A percentile compares a stretch with the other conserved stretches of the same genome.
Conservation (phyloP, 2,113 vertebrate species). For the Alexandromys fortis region DNA sequence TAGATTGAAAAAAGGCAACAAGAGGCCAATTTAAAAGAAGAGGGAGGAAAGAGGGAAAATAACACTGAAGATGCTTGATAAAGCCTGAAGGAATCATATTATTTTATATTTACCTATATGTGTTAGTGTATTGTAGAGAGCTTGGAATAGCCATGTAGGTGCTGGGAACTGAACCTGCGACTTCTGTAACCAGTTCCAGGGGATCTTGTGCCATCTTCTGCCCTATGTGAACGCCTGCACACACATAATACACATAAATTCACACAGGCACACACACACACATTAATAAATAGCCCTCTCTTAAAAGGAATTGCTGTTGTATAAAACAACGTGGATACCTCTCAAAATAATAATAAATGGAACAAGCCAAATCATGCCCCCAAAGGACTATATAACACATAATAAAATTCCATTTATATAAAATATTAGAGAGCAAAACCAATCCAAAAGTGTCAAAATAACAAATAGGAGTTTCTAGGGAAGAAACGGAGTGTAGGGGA, state of each 20-base stretch:
- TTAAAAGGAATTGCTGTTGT: not conserved
- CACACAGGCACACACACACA: not conserved
- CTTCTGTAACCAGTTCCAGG: not conserved
- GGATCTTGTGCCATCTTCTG: not conserved
- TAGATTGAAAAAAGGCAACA: not conserved
- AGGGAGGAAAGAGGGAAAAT: not conserved
- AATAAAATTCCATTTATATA: not conserved
- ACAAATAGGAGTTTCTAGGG: not conserved
- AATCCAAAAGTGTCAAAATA: not conserved
- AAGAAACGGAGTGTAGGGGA: not conserved
- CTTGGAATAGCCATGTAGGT: not conserved
- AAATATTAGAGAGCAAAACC: conserved; percentile 25
- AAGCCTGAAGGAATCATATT: not conserved
- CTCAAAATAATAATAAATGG: conserved; percentile 33
- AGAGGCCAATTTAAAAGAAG: not conserved
- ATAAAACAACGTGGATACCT: not conserved
- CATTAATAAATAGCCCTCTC: not conserved
- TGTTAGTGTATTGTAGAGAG: not conserved
- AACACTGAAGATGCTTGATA: not conserved
- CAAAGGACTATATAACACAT: not conserved
- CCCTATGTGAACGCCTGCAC: no score
- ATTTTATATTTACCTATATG: not conserved
- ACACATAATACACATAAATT: not conserved
- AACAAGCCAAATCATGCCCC: not conserved
- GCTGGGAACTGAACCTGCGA: not conserved